Conservation (phyloP, 2,888 invertebrate genomes). For the Pycnomerus fuliginosus region DNA sequence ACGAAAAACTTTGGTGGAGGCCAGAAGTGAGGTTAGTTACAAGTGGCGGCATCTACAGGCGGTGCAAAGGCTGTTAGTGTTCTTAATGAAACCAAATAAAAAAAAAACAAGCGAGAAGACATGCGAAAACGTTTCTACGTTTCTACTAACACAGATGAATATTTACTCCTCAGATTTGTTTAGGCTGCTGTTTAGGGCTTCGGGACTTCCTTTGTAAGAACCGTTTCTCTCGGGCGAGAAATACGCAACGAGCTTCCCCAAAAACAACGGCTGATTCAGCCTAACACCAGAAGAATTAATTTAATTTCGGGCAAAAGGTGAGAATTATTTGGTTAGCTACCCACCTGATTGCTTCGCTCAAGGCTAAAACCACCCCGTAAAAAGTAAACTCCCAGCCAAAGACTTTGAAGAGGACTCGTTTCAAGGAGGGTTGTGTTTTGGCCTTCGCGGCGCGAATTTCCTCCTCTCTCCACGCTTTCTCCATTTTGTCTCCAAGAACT, state of each 20-base stretch:
- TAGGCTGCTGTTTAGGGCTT: constrained; percentile 9
- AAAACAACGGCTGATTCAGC: constrained; percentile 65
- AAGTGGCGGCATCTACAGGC: too few relatives aligned
- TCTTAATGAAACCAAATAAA: constrained; percentile 1
- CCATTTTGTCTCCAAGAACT: constrained; percentile 63
- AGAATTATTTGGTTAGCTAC: constrained; percentile 6
- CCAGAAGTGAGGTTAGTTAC: too few relatives aligned
- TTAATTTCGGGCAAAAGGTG: constrained; percentile 1
- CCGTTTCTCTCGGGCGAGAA: constrained; percentile 48
- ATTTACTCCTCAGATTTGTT: constrained; percentile 35
- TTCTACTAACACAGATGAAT: constrained; percentile 29
- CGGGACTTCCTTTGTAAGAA: constrained; percentile 1
- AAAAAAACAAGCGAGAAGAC: constrained; percentile 1
- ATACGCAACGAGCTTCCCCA: constrained; percentile 62
- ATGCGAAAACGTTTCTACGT: constrained; percentile 6
- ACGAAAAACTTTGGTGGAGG: too few relatives aligned
- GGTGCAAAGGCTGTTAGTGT: too few relatives aligned
- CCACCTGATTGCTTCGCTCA: constrained; percentile 63
- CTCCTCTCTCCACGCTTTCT: constrained; percentile 64
- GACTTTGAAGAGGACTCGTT: constrained; percentile 60
- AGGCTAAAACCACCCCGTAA: constrained; percentile 63
- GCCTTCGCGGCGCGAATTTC: constrained; percentile 49
- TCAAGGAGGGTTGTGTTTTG: constrained; percentile 60
- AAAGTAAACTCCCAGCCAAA: constrained; percentile 63
- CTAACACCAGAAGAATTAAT: constrained; percentile 44